These are phyloP conservation scores for Pandion haliaetus DNA, from an alignment of 2,113 vertebrate genomes.

Conservation along the genomic window DNA sequence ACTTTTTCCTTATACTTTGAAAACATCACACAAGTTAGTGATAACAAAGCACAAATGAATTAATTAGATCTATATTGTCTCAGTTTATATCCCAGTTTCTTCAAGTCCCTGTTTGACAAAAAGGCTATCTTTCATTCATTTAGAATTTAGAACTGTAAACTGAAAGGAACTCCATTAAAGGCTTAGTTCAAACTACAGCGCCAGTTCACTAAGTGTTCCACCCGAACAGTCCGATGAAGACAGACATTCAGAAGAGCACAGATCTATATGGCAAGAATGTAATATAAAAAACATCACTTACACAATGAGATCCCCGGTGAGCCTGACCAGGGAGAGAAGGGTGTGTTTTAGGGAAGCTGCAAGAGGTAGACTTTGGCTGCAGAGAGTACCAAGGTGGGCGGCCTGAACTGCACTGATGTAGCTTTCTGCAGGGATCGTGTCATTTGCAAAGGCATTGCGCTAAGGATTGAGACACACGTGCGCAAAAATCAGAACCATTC, in stretches of 20 bases:
- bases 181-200: background rate
- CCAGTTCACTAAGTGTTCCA: background rate
- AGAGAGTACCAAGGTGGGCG: constrained; percentile 91
- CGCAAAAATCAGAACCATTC: background rate
- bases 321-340: constrained; percentile 92
- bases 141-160: background rate
- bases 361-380: constrained; percentile 90
- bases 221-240: background rate
- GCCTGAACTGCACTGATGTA: constrained; percentile 98
- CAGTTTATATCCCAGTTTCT: background rate
- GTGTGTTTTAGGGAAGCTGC: constrained; percentile 94
- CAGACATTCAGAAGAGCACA: background rate
- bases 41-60: background rate
- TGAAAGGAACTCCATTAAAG: background rate
- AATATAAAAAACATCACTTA: constrained; percentile 68
- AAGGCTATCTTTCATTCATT: background rate
- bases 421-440: constrained; percentile 95
- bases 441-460: constrained; percentile 97
- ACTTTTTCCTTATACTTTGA: background rate
- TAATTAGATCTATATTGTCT: background rate
- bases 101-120: background rate
- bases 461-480: constrained; percentile 29
- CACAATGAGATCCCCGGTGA: constrained; percentile 95
- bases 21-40: background rate
- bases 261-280: rapidly evolving